A percentile compares a stretch with the other conserved stretches of the same genome.
Conservation (phyloP, 1,140 invertebrate species). For the Diorhabda carinulata region DNA sequence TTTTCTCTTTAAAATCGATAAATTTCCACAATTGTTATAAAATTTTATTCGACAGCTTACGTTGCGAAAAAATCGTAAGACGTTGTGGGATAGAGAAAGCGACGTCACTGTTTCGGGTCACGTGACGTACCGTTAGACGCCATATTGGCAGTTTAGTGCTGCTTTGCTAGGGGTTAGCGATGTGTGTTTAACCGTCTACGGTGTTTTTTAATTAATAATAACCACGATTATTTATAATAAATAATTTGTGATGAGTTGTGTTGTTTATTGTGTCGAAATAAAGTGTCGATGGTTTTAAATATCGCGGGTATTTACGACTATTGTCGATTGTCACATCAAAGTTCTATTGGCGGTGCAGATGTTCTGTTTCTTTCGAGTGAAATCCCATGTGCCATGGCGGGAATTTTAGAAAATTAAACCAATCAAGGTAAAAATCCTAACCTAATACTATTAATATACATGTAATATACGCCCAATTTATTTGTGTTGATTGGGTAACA, state of each 20-base stretch:
- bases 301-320: conserved; percentile 47
- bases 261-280: conserved; percentile 14
- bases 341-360: conserved; percentile 46
- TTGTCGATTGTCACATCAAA: conserved; percentile 39
- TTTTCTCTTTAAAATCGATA: conserved; percentile 5
- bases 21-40: conserved; percentile 29
- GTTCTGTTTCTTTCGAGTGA: conserved; percentile 40
- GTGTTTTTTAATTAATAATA: conserved; percentile 22
- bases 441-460: background rate
- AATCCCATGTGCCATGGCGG: conserved; percentile 43
- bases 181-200: conserved; percentile 33
- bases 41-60: conserved; percentile 35
- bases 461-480: too few species aligned
- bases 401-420: conserved; percentile 36
- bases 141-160: conserved; percentile 53
- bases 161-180: conserved; percentile 46
- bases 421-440: conserved; percentile 28
- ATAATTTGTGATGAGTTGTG: conserved; percentile 7
- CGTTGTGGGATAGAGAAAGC: conserved; percentile 36
- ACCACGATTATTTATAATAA: conserved; percentile 13
- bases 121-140: conserved; percentile 52
- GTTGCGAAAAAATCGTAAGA: conserved; percentile 45
- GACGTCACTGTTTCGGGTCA: conserved; percentile 52
- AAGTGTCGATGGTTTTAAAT: conserved; percentile 41
- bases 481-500: too few species aligned